These are phyloP conservation scores for Limnephilus lunatus DNA, from an alignment of 2,888 invertebrate species.

Conservation along the genomic window DNA sequence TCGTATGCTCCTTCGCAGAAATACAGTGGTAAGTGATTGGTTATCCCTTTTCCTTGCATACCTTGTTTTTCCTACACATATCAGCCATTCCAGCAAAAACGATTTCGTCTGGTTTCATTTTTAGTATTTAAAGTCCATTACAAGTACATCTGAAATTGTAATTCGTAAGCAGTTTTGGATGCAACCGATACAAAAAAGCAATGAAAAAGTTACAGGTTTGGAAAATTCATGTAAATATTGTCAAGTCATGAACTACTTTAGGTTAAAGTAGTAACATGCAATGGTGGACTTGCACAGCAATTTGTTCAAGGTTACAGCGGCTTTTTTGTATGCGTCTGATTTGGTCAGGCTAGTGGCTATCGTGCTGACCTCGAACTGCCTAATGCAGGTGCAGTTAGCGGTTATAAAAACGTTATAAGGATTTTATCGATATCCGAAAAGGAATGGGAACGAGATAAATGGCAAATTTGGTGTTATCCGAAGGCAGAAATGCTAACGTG, in stretches of 20 bases:
- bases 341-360: not conserved
- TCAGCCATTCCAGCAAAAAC: no score
- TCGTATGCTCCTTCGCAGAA: no score
- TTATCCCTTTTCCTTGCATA: no score
- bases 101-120: no score
- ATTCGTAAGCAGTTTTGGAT: no score
- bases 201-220: not conserved
- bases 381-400: not conserved
- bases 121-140: no score
- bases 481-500: not conserved
- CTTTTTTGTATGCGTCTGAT: not conserved
- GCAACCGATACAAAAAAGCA: not conserved
- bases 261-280: not conserved
- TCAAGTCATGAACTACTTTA: not conserved
- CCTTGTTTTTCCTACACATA: no score
- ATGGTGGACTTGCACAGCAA: not conserved
- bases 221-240: not conserved
- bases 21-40: no score
- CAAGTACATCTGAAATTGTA: no score
- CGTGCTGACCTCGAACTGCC: not conserved
- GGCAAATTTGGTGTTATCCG: not conserved
- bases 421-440: not conserved
- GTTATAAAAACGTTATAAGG: not conserved
- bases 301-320: not conserved
- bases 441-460: not conserved